Base-by-base conservation (phyloP, 2,113 vertebrate genomes). In the Gavia stellata region DNA sequence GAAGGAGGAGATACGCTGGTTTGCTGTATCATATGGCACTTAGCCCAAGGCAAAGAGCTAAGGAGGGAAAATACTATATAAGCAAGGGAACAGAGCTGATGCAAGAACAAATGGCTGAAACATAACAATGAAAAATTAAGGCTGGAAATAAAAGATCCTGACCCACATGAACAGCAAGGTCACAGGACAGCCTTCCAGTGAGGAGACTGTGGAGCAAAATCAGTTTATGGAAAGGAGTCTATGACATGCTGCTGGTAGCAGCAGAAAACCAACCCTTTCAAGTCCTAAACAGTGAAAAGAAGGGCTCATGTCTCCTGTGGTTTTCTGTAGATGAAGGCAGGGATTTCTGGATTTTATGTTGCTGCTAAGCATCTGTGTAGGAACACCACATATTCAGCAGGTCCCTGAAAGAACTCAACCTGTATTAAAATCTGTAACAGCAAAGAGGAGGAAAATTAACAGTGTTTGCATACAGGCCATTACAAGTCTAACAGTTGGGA, bases 391-490 rank as follows among this genome's bases (percentile, higher is more conserved):
- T 67, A 92, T 34, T 74, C 83, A 88, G 78, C 81, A 90, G 87
- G 29, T 80, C 84, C 65, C 89, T 92, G 82, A 83, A 96, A 91
- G 86, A 79, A 95, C 58, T 93, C 91, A 82, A 83, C 59, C 61
- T 74, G 92, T 80, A 50, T 45, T 77, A 86, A 90, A 53, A 72
- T 23, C 78, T 63, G 20, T 19, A 61, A 49, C 20, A 93, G 74
- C 71, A 44, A 92, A 80, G 63, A 65, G 36, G 40, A 90, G 63
- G 61, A 86, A 70, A 86, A 73, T 14, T 7, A 66, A 34, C 47
- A 77, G 62, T 47, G 7, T 55, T 95, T 61, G 49, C 53, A 38
- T 65, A 52, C 79, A 72, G 50, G 17, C 44, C 80, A 63, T 33
- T 53, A 82, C 86, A 91, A 93, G 73, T 17, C 31, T 17, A 56